Evolutionary conservation across 2,113 vertebrate genomes (phyloP).

Genomic region (Ophthalmolycus amberensis): DNA sequence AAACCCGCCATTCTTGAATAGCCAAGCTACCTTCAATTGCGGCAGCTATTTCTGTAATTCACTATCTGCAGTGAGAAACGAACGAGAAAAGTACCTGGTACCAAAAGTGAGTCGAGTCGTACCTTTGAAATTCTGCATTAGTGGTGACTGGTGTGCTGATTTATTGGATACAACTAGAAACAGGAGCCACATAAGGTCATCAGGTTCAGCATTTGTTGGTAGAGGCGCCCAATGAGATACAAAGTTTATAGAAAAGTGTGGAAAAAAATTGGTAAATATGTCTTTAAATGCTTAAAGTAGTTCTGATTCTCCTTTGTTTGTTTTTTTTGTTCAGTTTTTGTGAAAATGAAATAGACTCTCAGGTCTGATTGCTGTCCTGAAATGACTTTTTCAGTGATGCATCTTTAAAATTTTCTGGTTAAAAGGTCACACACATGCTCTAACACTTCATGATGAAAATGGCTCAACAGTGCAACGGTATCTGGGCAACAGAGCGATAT

Average conservation of each 20-base stretch:
- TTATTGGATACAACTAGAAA: neutral
- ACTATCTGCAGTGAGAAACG: neutral
- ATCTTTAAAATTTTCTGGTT: slow-evolving; percentile 17
- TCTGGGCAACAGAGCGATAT: slow-evolving; percentile 63
- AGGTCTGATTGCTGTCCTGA: neutral
- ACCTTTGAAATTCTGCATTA: neutral
- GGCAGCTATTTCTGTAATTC: too few relatives aligned
- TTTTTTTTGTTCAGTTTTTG: neutral
- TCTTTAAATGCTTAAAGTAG: neutral
- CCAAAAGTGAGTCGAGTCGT: neutral
- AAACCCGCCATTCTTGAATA: too few relatives aligned
- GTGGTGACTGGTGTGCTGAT: neutral
- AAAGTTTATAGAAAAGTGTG: neutral
- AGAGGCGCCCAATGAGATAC: neutral
- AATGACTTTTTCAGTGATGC: neutral
- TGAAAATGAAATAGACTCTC: neutral
- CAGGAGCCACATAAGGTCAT: neutral
- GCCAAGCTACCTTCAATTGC: too few relatives aligned
- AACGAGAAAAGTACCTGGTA: neutral
- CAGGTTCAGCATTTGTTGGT: neutral
- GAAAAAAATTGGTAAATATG: too few relatives aligned
- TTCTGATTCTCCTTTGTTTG: neutral
- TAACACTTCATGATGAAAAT: slow-evolving; percentile 38
- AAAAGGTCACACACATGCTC: slow-evolving; percentile 31
- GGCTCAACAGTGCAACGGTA: slow-evolving; percentile 35